Evolutionary conservation across 2,888 invertebrate genomes (phyloP), one percentile per base, ranked within the genome.

Genomic region (Rhagophthalmus giganteus): DNA sequence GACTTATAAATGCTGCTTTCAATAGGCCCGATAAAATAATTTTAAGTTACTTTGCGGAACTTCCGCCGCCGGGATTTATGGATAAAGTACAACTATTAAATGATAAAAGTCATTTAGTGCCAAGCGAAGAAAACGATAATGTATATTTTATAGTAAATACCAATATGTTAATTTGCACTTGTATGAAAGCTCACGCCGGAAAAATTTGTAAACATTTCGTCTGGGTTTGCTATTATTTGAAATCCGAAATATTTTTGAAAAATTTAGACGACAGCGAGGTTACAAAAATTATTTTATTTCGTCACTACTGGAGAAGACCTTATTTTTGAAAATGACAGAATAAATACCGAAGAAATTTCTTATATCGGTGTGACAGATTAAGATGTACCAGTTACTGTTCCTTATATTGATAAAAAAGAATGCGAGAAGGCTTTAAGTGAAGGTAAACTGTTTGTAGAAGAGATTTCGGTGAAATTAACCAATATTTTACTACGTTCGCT

Each of bases 1-100:
- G 45, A 2, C 6, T 42, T 1, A 4, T 42, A 8, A 31, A 42
- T 42, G 42, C 42, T 6, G 33, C 26, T 3, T 9, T 33, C 10
- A 33, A 26, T 27, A 1, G 10, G 1, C 7, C 6, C 1, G 5
- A 1, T 1, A 16, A 44, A 35, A 14, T 11, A 5, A 35, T 10
- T 1, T 11, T 44, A 10, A 7, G 2, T 13, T 16, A 27, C 2
- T 4, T 9, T 2, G 26, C 16, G 10, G 2, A 2, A 15, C 7
- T 28, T 2, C 44, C 34, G 1, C 12, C 34, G 7, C 1, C 12
- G 13, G 34, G 9, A 7, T 1, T 44, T 1, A 15, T 44, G 16
- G 14, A 10, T 2, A 3, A 20, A 13, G 35, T 35, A 12, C 34
- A 20, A 1, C 1, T 15, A 1, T 3, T 44, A 16, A 20, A 1